phyloP scores from a whole-genome alignment of 1,140 invertebrate genomes.

The Rhysida immarginata region DNA sequence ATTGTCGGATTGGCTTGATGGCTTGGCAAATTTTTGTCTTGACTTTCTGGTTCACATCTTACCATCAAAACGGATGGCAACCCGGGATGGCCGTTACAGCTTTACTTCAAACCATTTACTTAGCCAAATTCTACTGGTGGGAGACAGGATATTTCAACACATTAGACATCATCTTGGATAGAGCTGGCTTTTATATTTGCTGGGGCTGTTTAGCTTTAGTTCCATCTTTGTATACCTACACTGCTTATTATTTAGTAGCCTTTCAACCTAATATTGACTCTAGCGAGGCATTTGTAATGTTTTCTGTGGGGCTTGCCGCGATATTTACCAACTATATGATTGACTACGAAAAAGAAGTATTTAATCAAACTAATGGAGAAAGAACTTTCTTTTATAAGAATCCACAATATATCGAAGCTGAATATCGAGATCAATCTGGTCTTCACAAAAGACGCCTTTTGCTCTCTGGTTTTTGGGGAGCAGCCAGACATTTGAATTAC shows the following conservation, averaged over 20 bases:
- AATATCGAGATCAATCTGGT: slow-evolving; percentile 25
- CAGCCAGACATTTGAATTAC: slow-evolving; percentile 44
- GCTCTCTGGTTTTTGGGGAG: slow-evolving; percentile 43
- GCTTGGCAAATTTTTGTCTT: slow-evolving; percentile 38
- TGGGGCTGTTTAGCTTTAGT: slow-evolving; percentile 43
- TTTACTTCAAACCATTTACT: slow-evolving; percentile 36
- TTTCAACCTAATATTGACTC: slow-evolving; percentile 24
- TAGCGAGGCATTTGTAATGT: slow-evolving; percentile 22
- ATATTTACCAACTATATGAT: slow-evolving; percentile 38
- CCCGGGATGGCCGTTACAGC: slow-evolving; percentile 31
- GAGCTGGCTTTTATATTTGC: slow-evolving; percentile 44
- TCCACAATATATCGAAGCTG: slow-evolving; percentile 31
- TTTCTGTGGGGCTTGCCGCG: slow-evolving; percentile 28
- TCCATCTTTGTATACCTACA: slow-evolving; percentile 38
- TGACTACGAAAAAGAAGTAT: slow-evolving; percentile 36
- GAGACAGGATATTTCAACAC: slow-evolving; percentile 45
- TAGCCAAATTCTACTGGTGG: slow-evolving; percentile 46
- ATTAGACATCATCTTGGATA: slow-evolving; percentile 43
- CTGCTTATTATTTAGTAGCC: slow-evolving; percentile 37
- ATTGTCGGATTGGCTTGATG: slow-evolving; percentile 39
- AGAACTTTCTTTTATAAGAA: slow-evolving; percentile 36
- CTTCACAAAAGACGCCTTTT: no score
- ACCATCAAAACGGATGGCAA: slow-evolving; percentile 30
- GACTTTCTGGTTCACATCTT: slow-evolving; percentile 29
- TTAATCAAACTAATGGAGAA: slow-evolving; percentile 30